Percentiles rank a stretch among this genome's conserved stretches.
Evolutionary conservation across 2,888 invertebrate species (phyloP).

Genomic region (Andrena haemorrhoa): DNA sequence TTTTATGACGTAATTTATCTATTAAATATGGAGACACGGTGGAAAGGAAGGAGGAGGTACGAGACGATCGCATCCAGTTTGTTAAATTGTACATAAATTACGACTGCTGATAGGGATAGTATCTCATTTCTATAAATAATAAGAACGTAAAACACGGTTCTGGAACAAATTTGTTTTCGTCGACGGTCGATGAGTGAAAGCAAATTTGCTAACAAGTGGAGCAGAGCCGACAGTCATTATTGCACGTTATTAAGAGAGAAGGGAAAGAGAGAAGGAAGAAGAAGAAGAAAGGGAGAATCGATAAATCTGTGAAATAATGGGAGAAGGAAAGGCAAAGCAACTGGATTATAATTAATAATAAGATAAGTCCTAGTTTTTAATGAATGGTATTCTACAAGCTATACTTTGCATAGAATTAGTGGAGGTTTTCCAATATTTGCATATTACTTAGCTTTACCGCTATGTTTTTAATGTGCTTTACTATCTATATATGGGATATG

Average conservation of each 20-base stretch:
- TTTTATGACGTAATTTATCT: slow-evolving; percentile 58
- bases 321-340: slow-evolving; percentile 7
- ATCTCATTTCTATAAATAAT: slow-evolving; percentile 56
- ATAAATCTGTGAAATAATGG: slow-evolving; percentile 11
- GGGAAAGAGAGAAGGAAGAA: background rate
- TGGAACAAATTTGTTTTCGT: slow-evolving; percentile 44
- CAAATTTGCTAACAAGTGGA: slow-evolving; percentile 47
- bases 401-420: slow-evolving; percentile 97
- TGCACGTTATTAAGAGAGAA: slow-evolving; percentile 32
- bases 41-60: background rate
- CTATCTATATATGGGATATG: slow-evolving; percentile 66
- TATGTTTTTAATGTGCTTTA: slow-evolving; percentile 79
- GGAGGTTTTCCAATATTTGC: slow-evolving; percentile 92
- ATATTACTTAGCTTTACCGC: slow-evolving; percentile 79
- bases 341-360: slow-evolving; percentile 51
- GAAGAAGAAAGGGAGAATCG: background rate
- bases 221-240: slow-evolving; percentile 40
- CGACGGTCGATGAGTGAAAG: slow-evolving; percentile 7
- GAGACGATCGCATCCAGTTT: slow-evolving; percentile 43
- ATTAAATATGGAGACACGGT: slow-evolving; percentile 17
- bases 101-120: slow-evolving; percentile 53
- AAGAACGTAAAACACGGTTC: slow-evolving; percentile 35
- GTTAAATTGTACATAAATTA: slow-evolving; percentile 67
- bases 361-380: slow-evolving; percentile 68
- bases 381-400: slow-evolving; percentile 88